Percentiles rank a stretch among this genome's conserved stretches.
Conservation (phyloP, 2,113 vertebrate species). For the Hippocampus guttulatus region DNA sequence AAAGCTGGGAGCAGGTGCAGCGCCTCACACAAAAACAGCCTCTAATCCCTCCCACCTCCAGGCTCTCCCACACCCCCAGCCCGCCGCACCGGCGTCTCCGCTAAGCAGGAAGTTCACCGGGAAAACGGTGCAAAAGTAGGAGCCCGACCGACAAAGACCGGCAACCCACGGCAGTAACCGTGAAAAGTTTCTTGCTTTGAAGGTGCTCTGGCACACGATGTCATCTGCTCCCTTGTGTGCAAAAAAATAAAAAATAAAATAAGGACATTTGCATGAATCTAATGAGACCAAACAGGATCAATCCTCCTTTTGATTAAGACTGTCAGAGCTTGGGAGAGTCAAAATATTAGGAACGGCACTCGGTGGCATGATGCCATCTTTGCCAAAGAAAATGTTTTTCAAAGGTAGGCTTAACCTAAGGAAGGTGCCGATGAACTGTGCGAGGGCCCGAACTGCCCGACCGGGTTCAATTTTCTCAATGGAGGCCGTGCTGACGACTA, state of each 20-base stretch:
- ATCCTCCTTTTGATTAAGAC: not conserved
- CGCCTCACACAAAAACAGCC: slow-evolving; percentile 53
- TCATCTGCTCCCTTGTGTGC: no score
- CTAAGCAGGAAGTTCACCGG: not conserved
- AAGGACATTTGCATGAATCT: not conserved
- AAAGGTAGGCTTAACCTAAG: no score
- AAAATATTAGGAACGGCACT: no score
- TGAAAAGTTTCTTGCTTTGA: not conserved
- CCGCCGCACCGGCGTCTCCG: not conserved
- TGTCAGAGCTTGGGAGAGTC: no score
- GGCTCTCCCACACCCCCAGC: slow-evolving; percentile 41
- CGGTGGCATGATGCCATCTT: no score
- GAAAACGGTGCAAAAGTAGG: not conserved
- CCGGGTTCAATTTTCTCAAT: not conserved
- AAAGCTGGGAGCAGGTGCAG: slow-evolving; percentile 65
- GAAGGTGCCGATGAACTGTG: no score
- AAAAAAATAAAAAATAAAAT: no score
- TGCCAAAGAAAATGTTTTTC: no score
- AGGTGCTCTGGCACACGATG: not conserved
- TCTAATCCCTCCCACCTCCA: slow-evolving; percentile 57
- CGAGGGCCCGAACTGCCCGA: no score
- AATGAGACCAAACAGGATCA: not conserved
- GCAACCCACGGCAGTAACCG: not conserved
- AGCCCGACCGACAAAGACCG: not conserved
- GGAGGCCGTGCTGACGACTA: not conserved